Evolutionary conservation across 2,113 vertebrate genomes (phyloP).

Genomic region (Pandion haliaetus): DNA sequence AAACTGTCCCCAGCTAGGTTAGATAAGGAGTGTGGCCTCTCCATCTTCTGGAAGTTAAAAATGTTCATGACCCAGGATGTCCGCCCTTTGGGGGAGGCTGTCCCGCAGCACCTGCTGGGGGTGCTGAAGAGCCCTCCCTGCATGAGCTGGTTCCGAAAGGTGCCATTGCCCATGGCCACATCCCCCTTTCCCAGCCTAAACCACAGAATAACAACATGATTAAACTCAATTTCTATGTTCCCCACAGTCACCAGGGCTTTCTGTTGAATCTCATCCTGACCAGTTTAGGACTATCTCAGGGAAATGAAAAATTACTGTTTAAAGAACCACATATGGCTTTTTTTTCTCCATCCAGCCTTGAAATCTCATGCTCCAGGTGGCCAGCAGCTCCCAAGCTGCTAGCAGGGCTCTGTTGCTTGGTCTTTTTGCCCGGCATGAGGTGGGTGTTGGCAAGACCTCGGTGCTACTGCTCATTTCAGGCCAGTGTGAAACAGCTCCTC

Average conservation of each 20-base stretch:
- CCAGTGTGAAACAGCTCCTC: neutral
- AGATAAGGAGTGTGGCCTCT: neutral
- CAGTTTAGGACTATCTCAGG: neutral
- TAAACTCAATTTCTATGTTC: fast-evolving
- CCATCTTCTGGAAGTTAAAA: neutral
- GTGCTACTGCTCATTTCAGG: neutral
- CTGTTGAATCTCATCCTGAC: neutral
- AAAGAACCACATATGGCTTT: neutral
- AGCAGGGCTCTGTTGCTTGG: neutral
- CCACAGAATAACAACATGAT: fast-evolving
- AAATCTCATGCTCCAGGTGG: neutral
- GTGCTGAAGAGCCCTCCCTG: neutral
- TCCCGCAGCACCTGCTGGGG: fast-evolving
- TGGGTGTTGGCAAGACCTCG: neutral
- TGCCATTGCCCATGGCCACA: neutral
- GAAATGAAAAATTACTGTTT: neutral
- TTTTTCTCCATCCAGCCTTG: neutral
- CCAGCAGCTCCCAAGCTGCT: neutral
- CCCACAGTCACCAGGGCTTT: neutral
- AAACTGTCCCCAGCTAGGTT: neutral
- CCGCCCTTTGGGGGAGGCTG: neutral
- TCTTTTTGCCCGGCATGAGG: fast-evolving
- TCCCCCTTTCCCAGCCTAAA: neutral
- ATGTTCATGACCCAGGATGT: fast-evolving
- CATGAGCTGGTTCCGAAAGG: fast-evolving